Evolutionary conservation across 2,797 vertebrate genomes (phyloP).

Genomic region (Acrossocheilus wenchowensis): DNA sequence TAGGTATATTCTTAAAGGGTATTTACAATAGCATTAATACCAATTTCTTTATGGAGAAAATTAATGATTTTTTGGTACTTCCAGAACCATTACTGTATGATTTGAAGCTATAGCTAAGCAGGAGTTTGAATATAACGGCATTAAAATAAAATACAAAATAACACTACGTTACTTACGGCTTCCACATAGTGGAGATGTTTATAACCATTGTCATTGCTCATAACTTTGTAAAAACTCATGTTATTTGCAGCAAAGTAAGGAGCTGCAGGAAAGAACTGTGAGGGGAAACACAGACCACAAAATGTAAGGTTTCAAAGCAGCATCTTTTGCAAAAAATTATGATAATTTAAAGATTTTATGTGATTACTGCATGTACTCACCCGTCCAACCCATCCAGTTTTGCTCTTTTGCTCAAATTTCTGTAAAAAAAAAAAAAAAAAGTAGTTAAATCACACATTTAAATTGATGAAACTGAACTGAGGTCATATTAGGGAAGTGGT

Average conservation of each 20-base stretch:
- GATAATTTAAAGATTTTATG: background rate
- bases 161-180: constrained; percentile 70
- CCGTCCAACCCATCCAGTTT: constrained; percentile 93
- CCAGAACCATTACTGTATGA: background rate
- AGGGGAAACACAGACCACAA: constrained; percentile 42
- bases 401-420: constrained; percentile 87
- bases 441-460: background rate
- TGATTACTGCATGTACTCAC: constrained; percentile 77
- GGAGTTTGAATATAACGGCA: background rate
- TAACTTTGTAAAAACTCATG: constrained; percentile 94
- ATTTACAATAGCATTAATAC: no score
- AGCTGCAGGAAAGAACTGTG: constrained; percentile 88
- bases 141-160: constrained; percentile 4
- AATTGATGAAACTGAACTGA: background rate
- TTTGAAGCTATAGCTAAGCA: background rate
- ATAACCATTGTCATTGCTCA: constrained; percentile 90
- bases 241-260: constrained; percentile 89
- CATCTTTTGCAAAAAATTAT: background rate
- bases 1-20: background rate
- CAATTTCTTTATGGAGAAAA: background rate
- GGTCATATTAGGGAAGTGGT: background rate
- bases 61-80: background rate
- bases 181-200: constrained; percentile 95
- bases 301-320: background rate
- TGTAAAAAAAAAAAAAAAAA: constrained; percentile 42